A percentile compares a stretch with the other conserved stretches of the same genome.
These are phyloP conservation scores for Agrotis exclamationis DNA, from an alignment of 2,888 invertebrate genomes.

Conservation along the genomic window DNA sequence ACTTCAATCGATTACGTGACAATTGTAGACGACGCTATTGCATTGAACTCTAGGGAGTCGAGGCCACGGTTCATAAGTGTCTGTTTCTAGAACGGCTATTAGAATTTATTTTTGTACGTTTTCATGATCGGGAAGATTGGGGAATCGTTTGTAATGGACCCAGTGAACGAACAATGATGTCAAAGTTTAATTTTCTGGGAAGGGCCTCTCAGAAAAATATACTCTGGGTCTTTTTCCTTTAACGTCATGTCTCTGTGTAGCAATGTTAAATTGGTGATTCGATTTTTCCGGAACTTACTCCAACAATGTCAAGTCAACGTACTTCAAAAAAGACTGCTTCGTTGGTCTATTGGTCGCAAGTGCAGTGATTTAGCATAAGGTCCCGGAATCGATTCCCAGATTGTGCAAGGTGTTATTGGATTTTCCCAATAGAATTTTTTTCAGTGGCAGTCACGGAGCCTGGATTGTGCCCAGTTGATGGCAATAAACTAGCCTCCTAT, in stretches of 20 bases:
- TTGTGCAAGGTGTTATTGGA: too few relatives aligned
- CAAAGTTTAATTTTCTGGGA: background rate
- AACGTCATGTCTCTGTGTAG: background rate
- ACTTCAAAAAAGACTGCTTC: too few relatives aligned
- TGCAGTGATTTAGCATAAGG: too few relatives aligned
- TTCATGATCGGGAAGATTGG: constrained; percentile 18
- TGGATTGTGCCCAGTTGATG: too few relatives aligned
- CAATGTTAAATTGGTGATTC: background rate
- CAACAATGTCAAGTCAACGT: background rate
- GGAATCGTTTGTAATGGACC: constrained; percentile 11
- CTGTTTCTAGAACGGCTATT: constrained; percentile 37
- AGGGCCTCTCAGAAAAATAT: background rate
- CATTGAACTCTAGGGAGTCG: constrained; percentile 47
- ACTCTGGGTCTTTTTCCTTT: background rate
- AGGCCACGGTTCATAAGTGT: constrained; percentile 40
- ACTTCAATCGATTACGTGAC: constrained; percentile 79
- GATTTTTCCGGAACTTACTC: background rate
- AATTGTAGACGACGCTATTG: constrained; percentile 63
- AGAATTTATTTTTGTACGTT: constrained; percentile 38
- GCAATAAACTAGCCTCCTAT: too few relatives aligned
- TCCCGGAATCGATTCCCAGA: too few relatives aligned
- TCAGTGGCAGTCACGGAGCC: too few relatives aligned
- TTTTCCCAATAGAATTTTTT: too few relatives aligned
- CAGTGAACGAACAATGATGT: background rate
- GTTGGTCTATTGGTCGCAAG: too few relatives aligned